Conservation (phyloP, 64 coral and sea anemone genomes). For the Platygyra sinensis region DNA sequence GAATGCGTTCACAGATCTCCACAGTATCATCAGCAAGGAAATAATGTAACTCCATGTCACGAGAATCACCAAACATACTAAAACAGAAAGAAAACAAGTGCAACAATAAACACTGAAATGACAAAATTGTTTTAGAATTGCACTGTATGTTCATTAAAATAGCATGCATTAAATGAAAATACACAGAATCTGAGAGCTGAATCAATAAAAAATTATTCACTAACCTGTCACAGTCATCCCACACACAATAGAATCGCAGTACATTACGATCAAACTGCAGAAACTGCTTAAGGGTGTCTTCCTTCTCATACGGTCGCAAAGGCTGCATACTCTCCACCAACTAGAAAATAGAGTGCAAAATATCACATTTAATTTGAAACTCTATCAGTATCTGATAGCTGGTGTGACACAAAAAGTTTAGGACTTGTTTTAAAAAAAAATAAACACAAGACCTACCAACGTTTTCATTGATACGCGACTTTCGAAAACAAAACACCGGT, state of each 20-base stretch:
- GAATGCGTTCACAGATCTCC: slow-evolving; percentile 95
- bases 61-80: slow-evolving; percentile 97
- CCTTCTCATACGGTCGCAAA: slow-evolving; percentile 95
- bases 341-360: slow-evolving; percentile 32
- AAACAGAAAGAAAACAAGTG: neutral
- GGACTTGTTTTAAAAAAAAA: no score
- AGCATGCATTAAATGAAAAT: neutral
- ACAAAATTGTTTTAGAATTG: no score
- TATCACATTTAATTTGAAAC: neutral
- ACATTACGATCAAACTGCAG: slow-evolving; percentile 93
- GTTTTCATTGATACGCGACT: no score
- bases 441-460: no score
- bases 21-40: slow-evolving; percentile 97
- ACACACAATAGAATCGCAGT: slow-evolving; percentile 90
- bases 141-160: neutral
- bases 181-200: neutral
- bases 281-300: slow-evolving; percentile 96
- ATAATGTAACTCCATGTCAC: slow-evolving; percentile 96
- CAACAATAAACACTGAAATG: neutral
- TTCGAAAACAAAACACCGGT: no score
- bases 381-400: no score
- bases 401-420: no score
- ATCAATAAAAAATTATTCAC: neutral
- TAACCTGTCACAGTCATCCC: slow-evolving; percentile 89
- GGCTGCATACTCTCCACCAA: slow-evolving; percentile 97